phyloP scores from a whole-genome alignment of 2,113 vertebrate species.

The Edolisoma coerulescens region DNA sequence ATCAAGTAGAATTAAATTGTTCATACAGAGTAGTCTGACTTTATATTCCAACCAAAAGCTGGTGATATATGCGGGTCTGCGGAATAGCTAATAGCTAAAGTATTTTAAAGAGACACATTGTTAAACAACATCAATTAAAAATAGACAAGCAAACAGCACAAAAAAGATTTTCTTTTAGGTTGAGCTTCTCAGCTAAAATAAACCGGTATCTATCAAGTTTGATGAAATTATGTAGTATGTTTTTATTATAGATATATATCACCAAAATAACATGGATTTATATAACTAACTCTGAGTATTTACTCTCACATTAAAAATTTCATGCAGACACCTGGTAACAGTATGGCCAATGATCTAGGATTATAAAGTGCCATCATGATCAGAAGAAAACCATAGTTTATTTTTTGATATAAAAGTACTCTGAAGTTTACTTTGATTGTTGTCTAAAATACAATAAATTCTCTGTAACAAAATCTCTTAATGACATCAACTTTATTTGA shows the following conservation, averaged over 20 bases:
- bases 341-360: not conserved
- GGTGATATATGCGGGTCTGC: not conserved
- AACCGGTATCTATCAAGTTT: not conserved
- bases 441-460: not conserved
- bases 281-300: not conserved
- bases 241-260: not conserved
- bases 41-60: not conserved
- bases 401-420: not conserved
- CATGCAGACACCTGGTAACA: not conserved
- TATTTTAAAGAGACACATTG: not conserved
- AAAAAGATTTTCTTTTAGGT: not conserved
- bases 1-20: not conserved
- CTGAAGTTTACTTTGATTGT: not conserved
- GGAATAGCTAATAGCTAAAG: not conserved
- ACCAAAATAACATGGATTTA: not conserved
- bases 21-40: not conserved
- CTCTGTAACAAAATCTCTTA: not conserved
- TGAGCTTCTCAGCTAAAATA: not conserved
- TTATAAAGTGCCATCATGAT: not conserved
- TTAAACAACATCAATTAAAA: not conserved
- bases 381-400: not conserved
- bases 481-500: not conserved
- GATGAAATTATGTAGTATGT: too few species aligned
- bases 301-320: not conserved
- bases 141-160: not conserved